Percentiles rank a stretch among this genome's conserved stretches.
Conservation (phyloP, 2,888 invertebrate species). For the Melinaea marsaeus region DNA sequence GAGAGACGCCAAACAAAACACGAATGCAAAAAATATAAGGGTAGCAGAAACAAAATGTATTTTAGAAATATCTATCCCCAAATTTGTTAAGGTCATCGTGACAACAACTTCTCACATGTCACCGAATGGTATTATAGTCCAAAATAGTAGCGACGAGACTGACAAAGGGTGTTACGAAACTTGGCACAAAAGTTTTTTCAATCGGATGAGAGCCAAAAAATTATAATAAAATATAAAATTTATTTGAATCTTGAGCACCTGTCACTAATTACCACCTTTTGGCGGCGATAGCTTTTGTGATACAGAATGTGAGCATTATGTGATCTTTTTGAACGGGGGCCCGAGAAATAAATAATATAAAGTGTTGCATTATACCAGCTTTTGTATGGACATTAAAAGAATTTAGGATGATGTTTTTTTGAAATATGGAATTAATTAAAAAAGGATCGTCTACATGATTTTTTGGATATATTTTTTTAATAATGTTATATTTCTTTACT, state of each 20-base stretch:
- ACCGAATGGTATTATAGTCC: conserved; percentile 61
- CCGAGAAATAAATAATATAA: conserved; percentile 30
- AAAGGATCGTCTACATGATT: conserved; percentile 10
- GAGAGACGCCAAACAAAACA: conserved; percentile 58
- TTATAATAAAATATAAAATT: conserved; percentile 51
- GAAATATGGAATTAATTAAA: conserved; percentile 9
- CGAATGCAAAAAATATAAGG: conserved; percentile 41
- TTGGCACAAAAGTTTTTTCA: conserved; percentile 55
- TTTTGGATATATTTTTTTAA: not conserved
- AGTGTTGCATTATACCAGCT: conserved; percentile 19
- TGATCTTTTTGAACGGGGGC: conserved; percentile 34
- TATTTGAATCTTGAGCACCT: conserved; percentile 69
- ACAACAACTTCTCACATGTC: conserved; percentile 62
- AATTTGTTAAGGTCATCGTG: conserved; percentile 68
- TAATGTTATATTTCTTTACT: not conserved
- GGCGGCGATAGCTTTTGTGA: conserved; percentile 62
- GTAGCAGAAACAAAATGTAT: conserved; percentile 50
- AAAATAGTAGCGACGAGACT: conserved; percentile 71
- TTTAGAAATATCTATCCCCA: conserved; percentile 39
- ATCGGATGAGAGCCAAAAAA: conserved; percentile 47
- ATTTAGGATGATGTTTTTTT: conserved; percentile 6
- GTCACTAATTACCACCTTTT: conserved; percentile 76
- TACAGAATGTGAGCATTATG: conserved; percentile 41
- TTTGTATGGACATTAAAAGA: conserved; percentile 1
- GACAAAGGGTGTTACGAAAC: conserved; percentile 72